Evolutionary conservation across 2,888 invertebrate genomes (phyloP).

Genomic region (Drosophila nigricruria): DNA sequence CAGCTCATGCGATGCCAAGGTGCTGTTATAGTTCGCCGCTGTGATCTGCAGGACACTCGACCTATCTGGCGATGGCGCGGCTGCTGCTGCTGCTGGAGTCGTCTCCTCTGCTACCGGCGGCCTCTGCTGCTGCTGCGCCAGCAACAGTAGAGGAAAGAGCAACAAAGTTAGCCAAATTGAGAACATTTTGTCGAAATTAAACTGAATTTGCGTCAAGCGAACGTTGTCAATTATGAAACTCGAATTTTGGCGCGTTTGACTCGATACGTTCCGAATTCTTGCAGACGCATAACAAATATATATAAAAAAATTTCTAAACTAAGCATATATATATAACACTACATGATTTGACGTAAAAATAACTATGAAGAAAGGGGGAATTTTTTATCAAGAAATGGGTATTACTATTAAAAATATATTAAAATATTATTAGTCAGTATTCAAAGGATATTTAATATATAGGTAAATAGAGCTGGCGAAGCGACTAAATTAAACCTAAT

Average conservation of each 20-base stretch:
- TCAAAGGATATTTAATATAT: not conserved
- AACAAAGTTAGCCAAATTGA: not conserved
- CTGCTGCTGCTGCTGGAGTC: not conserved
- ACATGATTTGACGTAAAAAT: not conserved
- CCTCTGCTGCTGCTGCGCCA: not conserved
- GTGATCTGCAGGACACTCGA: conserved; percentile 40
- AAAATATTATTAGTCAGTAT: not conserved
- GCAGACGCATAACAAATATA: conserved; percentile 1
- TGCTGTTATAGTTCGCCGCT: conserved; percentile 39
- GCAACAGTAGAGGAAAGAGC: not conserved
- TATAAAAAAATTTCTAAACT: not conserved
- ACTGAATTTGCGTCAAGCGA: conserved; percentile 9
- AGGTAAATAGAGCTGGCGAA: too few relatives aligned
- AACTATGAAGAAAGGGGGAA: too few relatives aligned
- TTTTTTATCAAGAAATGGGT: not conserved
- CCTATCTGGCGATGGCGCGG: too few relatives aligned
- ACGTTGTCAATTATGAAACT: conserved; percentile 10
- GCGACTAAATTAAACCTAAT: too few relatives aligned
- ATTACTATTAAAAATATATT: not conserved
- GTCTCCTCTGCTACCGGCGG: not conserved
- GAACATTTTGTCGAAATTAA: conserved; percentile 19
- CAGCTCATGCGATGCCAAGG: conserved; percentile 45
- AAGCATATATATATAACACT: not conserved
- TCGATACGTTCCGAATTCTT: not conserved
- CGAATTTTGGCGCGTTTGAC: not conserved